These are phyloP conservation scores for Microctonus aethiopoides DNA, from an alignment of 2,888 invertebrate genomes.

Conservation along the genomic window DNA sequence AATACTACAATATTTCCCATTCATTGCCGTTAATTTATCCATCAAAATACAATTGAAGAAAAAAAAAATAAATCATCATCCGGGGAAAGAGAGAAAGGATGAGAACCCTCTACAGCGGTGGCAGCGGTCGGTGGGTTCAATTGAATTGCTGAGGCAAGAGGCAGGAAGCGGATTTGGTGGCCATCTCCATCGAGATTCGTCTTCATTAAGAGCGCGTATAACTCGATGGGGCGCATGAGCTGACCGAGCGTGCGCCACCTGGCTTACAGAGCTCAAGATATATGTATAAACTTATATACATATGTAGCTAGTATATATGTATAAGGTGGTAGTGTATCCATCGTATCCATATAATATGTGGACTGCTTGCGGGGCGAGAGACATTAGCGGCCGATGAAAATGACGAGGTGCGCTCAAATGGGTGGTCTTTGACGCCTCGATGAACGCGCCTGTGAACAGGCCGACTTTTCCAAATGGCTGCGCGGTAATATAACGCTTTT, in stretches of 20 bases:
- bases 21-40: not conserved
- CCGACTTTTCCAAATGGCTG: slow-evolving; percentile 21
- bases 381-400: slow-evolving; percentile 55
- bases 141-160: slow-evolving; percentile 35
- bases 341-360: too few relatives aligned
- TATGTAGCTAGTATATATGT: too few relatives aligned
- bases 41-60: not conserved
- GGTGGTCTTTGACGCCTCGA: slow-evolving; percentile 52
- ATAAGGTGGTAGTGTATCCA: too few relatives aligned
- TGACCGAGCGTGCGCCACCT: slow-evolving; percentile 55
- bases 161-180: slow-evolving; percentile 59
- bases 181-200: slow-evolving; percentile 63
- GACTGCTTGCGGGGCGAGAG: not conserved
- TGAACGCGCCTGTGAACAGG: slow-evolving; percentile 15
- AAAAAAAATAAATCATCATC: not conserved
- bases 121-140: slow-evolving; percentile 8
- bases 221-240: slow-evolving; percentile 54
- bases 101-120: not conserved
- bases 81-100: slow-evolving; percentile 27
- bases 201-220: slow-evolving; percentile 61
- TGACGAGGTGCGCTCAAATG: slow-evolving; percentile 47
- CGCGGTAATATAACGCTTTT: not conserved
- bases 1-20: too few relatives aligned
- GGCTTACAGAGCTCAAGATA: slow-evolving; percentile 42
- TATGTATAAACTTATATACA: too few relatives aligned